These are phyloP conservation scores for Drosophila bunnanda DNA, from an alignment of 2,888 invertebrate genomes.

Conservation along the genomic window DNA sequence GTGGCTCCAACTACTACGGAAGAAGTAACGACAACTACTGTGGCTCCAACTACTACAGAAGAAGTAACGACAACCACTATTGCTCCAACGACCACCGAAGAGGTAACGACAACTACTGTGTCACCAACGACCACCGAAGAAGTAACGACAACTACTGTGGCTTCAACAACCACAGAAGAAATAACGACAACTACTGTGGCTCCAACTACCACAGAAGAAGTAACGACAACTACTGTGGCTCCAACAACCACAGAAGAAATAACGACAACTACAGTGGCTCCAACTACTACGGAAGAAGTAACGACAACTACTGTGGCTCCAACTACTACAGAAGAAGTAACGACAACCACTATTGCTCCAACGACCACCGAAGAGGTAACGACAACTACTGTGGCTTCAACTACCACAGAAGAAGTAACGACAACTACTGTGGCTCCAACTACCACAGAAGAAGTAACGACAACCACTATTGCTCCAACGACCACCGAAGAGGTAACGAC, in stretches of 20 bases:
- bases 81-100: background rate
- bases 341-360: background rate
- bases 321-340: background rate
- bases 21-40: background rate
- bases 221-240: background rate
- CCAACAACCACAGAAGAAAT: background rate
- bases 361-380: background rate
- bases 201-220: background rate
- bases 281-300: background rate
- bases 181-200: background rate
- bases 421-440: background rate
- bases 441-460: background rate
- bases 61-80: background rate
- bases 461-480: background rate
- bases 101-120: background rate
- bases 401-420: background rate
- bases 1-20: background rate
- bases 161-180: background rate
- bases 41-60: background rate
- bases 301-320: background rate
- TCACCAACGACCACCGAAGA: background rate
- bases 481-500: background rate
- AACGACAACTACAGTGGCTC: background rate
- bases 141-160: background rate
- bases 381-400: background rate